A percentile compares a stretch with the other conserved stretches of the same genome.
phyloP scores from a whole-genome alignment of 2,797 vertebrate species.

The Ataeniobius toweri region DNA sequence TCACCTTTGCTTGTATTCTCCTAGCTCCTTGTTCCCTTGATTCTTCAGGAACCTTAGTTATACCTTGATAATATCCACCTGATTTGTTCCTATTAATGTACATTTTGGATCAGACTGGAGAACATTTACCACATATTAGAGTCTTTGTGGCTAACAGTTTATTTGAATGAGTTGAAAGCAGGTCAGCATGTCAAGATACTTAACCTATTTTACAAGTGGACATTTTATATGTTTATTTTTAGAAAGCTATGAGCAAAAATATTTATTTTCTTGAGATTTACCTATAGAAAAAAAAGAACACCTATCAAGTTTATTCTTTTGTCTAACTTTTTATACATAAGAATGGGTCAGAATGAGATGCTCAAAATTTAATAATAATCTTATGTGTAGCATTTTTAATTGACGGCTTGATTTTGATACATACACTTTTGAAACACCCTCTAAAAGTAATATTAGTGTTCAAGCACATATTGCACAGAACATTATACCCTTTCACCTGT shows the following conservation, averaged over 20 bases:
- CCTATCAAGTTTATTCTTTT: too few species aligned
- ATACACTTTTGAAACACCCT: neutral
- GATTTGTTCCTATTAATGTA: neutral
- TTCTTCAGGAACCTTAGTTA: slow-evolving; percentile 33
- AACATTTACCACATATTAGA: neutral
- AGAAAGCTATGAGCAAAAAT: neutral
- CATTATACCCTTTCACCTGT: neutral
- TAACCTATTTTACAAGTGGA: too few species aligned
- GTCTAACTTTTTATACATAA: neutral
- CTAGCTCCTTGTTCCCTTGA: slow-evolving; percentile 10
- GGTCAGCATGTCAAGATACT: neutral
- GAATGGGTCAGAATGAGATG: neutral
- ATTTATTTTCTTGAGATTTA: neutral
- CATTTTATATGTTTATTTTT: neutral
- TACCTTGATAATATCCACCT: slow-evolving; percentile 34
- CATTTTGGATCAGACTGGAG: neutral
- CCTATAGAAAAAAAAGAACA: too few species aligned
- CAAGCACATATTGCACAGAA: neutral
- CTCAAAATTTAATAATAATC: neutral
- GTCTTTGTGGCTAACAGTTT: neutral
- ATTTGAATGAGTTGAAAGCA: neutral
- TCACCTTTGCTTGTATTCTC: slow-evolving; percentile 42
- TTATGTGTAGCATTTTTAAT: neutral
- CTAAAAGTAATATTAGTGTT: too few species aligned
- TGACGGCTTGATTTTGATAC: neutral